These are phyloP conservation scores for Hipparchia sbordonii DNA, from an alignment of 2,888 invertebrate genomes.

Conservation along the genomic window DNA sequence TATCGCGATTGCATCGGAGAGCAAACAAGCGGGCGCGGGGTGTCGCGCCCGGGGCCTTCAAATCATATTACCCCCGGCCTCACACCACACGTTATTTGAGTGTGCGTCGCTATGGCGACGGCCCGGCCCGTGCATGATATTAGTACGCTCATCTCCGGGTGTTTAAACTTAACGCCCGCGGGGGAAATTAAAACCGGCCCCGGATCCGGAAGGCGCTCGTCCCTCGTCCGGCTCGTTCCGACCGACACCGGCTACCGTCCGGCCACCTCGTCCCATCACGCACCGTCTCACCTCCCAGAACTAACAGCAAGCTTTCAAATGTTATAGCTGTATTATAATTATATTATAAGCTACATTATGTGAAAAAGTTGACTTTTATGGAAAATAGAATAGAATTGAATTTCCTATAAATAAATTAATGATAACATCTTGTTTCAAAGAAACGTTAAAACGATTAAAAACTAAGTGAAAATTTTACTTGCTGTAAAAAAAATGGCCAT, in stretches of 20 bases:
- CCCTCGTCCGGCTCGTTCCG: slow-evolving; percentile 53
- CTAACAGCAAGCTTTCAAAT: not conserved
- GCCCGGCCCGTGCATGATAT: slow-evolving; percentile 84
- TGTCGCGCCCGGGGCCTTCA: slow-evolving; percentile 74
- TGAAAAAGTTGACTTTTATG: not conserved
- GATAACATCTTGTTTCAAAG: no score
- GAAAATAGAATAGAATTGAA: not conserved
- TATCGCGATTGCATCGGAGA: slow-evolving; percentile 83
- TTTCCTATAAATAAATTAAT: no score
- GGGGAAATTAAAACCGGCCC: slow-evolving; percentile 80
- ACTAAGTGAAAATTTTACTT: no score
- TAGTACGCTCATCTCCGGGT: slow-evolving; percentile 82
- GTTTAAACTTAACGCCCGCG: slow-evolving; percentile 78
- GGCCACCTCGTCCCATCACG: slow-evolving; percentile 3
- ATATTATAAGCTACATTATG: not conserved
- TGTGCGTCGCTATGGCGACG: slow-evolving; percentile 86
- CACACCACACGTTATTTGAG: slow-evolving; percentile 86
- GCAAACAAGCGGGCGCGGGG: slow-evolving; percentile 80
- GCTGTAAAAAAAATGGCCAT: no score
- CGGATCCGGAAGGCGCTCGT: slow-evolving; percentile 70
- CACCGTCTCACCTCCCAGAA: slow-evolving; percentile 3
- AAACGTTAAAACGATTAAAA: no score
- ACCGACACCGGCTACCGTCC: slow-evolving; percentile 27
- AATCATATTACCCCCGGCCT: slow-evolving; percentile 81
- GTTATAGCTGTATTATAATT: not conserved